A percentile compares a stretch with the other conserved stretches of the same genome.
Conservation (phyloP, 2,797 vertebrate species). For the Pangasius djambal region DNA sequence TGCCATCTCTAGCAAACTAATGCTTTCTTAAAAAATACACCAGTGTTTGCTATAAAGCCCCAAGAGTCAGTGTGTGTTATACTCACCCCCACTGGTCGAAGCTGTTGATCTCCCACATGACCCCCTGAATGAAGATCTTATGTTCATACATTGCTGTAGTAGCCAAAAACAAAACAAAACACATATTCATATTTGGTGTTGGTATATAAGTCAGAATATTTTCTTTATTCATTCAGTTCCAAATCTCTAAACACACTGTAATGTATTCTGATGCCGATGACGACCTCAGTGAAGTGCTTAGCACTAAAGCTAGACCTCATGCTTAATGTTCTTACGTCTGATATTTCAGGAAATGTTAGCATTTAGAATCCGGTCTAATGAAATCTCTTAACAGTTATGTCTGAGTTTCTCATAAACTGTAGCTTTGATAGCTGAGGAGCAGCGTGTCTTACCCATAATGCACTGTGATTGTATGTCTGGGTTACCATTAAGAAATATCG, state of each 20-base stretch:
- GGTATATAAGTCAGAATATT: background rate
- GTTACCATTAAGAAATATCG: background rate
- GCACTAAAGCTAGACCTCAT: background rate
- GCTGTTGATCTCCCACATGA: slow-evolving; percentile 98
- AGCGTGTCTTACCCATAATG: background rate
- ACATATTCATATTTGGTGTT: background rate
- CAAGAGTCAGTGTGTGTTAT: background rate
- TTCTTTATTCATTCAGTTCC: background rate
- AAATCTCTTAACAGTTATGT: background rate
- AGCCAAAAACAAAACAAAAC: background rate
- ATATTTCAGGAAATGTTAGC: background rate
- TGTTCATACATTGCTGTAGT: slow-evolving; percentile 93
- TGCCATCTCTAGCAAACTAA: background rate
- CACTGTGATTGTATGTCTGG: background rate
- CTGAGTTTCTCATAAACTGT: background rate
- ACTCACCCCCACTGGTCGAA: slow-evolving; percentile 99
- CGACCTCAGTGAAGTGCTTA: background rate
- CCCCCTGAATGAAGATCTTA: slow-evolving; percentile 97
- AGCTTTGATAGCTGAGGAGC: background rate
- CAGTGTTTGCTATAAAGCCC: background rate
- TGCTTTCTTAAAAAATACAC: background rate
- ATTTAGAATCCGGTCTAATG: background rate
- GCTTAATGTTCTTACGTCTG: background rate
- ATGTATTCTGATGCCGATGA: background rate
- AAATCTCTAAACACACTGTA: background rate